phyloP scores from a whole-genome alignment of 2,888 invertebrate genomes.

The Alloplasta piceator region DNA sequence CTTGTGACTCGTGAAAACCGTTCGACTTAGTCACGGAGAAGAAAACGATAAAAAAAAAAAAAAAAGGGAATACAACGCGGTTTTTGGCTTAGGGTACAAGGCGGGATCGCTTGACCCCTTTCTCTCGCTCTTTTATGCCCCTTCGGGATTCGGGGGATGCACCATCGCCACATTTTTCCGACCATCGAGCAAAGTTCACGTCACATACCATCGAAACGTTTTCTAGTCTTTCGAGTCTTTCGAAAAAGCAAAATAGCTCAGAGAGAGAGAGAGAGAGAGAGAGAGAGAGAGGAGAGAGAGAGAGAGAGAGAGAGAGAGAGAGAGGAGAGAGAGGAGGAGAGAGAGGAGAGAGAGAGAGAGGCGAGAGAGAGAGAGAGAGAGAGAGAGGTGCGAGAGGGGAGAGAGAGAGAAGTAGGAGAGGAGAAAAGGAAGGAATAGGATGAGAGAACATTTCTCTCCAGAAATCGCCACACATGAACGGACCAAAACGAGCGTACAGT shows the following conservation, averaged over 20 bases:
- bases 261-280: not conserved
- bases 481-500: slow-evolving; percentile 31
- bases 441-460: slow-evolving; percentile 6
- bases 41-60: too few species aligned
- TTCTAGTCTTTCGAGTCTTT: slow-evolving; percentile 33
- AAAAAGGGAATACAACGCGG: not conserved
- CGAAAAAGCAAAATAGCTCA: not conserved
- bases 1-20: too few species aligned
- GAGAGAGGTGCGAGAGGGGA: too few species aligned
- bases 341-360: slow-evolving; percentile 15
- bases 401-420: too few species aligned
- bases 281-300: not conserved
- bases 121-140: not conserved
- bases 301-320: slow-evolving; percentile 30
- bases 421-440: not conserved
- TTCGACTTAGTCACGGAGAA: too few species aligned
- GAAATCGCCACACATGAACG: slow-evolving; percentile 24
- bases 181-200: slow-evolving; percentile 46
- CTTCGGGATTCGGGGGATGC: slow-evolving; percentile 29
- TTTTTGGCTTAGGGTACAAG: not conserved
- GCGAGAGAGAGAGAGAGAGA: not conserved
- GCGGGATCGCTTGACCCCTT: slow-evolving; percentile 23
- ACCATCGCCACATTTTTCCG: slow-evolving; percentile 36
- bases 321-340: slow-evolving; percentile 20
- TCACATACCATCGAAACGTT: slow-evolving; percentile 50